These are phyloP conservation scores for Eolophus roseicapilla DNA, from an alignment of 2,113 vertebrate species.

Conservation along the genomic window DNA sequence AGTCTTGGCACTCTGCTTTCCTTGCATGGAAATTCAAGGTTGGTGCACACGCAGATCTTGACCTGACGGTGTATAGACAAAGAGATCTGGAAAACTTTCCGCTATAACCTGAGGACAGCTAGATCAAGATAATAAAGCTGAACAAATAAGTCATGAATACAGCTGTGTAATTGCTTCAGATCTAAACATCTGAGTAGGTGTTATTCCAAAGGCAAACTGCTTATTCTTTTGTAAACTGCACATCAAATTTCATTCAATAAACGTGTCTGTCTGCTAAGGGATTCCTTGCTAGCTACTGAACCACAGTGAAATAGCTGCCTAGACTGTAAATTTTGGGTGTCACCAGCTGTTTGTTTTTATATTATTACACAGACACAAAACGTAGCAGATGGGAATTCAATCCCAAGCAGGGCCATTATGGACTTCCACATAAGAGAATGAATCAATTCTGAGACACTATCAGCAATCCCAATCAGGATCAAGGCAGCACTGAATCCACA, in stretches of 20 bases:
- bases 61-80: not conserved
- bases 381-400: not conserved
- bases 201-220: not conserved
- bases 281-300: not conserved
- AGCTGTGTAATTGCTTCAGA: not conserved
- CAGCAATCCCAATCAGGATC: rapidly evolving
- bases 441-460: not conserved
- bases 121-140: not conserved
- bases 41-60: not conserved
- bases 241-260: not conserved
- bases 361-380: not conserved
- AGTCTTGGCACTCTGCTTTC: not conserved
- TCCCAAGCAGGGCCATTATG: not conserved
- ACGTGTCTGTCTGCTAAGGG: not conserved
- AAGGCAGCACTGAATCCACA: not conserved
- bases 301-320: not conserved
- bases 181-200: not conserved
- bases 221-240: not conserved
- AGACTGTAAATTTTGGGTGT: not conserved
- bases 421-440: not conserved
- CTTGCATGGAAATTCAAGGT: not conserved
- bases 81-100: not conserved
- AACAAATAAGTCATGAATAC: not conserved
- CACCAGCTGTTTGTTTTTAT: not conserved
- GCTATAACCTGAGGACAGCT: not conserved